These are phyloP conservation scores for Zeugodacus cucurbitae DNA, from an alignment of 1,140 invertebrate genomes.

Conservation along the genomic window DNA sequence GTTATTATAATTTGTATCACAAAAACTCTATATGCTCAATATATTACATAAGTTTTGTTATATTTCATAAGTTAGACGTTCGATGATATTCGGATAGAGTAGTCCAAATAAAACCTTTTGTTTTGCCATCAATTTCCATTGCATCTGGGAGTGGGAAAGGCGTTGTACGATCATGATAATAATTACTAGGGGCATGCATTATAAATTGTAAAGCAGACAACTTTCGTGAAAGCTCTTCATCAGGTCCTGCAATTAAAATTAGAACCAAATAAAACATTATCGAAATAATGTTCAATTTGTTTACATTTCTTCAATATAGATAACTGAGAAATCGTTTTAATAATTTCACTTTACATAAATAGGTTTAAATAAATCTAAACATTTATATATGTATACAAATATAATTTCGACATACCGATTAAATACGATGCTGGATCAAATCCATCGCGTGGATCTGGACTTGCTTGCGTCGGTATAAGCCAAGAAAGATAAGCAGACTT, in stretches of 20 bases:
- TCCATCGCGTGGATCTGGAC: conserved; percentile 78
- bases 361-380: too few species aligned
- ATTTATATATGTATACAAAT: too few species aligned
- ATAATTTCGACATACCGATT: conserved; percentile 71
- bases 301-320: too few species aligned
- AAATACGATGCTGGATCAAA: conserved; percentile 94
- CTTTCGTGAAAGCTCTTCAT: conserved; percentile 89
- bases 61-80: not conserved
- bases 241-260: conserved; percentile 76
- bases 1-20: too few species aligned
- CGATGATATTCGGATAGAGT: conserved; percentile 53
- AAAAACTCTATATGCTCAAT: too few species aligned
- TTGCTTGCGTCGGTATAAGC: conserved; percentile 87
- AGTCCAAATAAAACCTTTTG: conserved; percentile 77
- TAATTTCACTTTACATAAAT: too few species aligned
- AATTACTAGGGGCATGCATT: conserved; percentile 93
- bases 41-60: too few species aligned
- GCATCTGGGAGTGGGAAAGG: conserved; percentile 77
- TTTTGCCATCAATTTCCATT: conserved; percentile 66
- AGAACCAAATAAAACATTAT: conserved; percentile 1
- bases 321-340: too few species aligned
- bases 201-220: conserved; percentile 91
- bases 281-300: not conserved
- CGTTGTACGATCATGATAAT: conserved; percentile 80
- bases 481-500: conserved; percentile 94